A percentile compares a stretch with the other conserved stretches of the same genome.
Evolutionary conservation across 2,888 invertebrate genomes (phyloP).

Genomic region (Drosophila kanekoi): DNA sequence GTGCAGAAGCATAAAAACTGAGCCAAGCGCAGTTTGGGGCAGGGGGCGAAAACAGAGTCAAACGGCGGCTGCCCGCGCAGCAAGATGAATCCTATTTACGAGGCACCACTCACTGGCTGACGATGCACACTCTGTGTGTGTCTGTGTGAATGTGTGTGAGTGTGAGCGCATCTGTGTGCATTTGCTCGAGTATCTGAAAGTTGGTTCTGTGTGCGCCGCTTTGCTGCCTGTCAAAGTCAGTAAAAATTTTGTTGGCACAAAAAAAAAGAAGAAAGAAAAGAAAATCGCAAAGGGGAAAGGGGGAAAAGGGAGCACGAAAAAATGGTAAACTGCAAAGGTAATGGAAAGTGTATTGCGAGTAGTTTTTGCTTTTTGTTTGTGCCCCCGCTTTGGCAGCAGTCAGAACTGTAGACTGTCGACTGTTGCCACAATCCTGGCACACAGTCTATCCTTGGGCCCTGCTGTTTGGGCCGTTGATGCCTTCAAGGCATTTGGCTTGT

Average conservation of each 20-base stretch:
- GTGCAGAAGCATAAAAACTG: constrained; percentile 57
- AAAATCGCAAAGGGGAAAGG: constrained; percentile 16
- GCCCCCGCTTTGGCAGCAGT: constrained; percentile 39
- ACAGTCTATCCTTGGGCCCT: constrained; percentile 38
- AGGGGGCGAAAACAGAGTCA: constrained; percentile 34
- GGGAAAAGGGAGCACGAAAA: constrained; percentile 27
- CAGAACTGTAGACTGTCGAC: constrained; percentile 28
- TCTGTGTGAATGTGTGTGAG: constrained; percentile 15
- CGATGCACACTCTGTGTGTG: constrained; percentile 30
- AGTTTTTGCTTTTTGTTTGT: constrained; percentile 48
- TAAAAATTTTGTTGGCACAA: constrained; percentile 65
- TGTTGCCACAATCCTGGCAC: constrained; percentile 34
- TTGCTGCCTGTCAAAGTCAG: constrained; percentile 79
- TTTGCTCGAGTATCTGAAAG: constrained; percentile 49
- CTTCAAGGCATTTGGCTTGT: constrained; percentile 67
- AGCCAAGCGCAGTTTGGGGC: constrained; percentile 35
- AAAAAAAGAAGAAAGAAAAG: constrained; percentile 24
- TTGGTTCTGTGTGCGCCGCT: constrained; percentile 44
- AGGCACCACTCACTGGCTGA: constrained; percentile 68
- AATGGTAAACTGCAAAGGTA: constrained; percentile 52
- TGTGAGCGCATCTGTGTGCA: constrained; percentile 8
- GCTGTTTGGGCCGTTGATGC: constrained; percentile 32
- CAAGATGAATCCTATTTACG: constrained; percentile 79
- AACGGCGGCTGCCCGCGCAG: constrained; percentile 68
- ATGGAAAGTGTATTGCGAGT: constrained; percentile 69